Percentiles rank a stretch among this genome's conserved stretches.
Evolutionary conservation across 1,140 invertebrate species (phyloP).

Genomic region (Heliconius melpomene): DNA sequence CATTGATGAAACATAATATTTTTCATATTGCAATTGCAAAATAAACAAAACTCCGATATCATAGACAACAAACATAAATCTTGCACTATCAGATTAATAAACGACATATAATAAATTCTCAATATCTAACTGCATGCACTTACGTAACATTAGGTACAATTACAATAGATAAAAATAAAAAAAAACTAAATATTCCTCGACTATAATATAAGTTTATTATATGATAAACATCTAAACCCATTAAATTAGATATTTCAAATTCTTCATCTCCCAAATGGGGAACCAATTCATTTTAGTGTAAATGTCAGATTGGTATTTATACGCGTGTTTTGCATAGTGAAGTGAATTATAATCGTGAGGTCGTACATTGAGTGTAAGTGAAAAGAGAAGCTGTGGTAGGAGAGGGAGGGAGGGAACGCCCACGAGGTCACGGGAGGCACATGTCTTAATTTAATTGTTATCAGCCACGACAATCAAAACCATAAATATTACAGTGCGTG

Average conservation of each 20-base stretch:
- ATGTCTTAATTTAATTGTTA: conserved; percentile 70
- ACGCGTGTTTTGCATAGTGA: conserved; percentile 38
- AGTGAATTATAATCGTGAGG: conserved; percentile 16
- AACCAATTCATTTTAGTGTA: conserved; percentile 35
- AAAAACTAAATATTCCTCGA: conserved; percentile 11
- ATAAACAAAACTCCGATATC: neutral
- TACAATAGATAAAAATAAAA: conserved; percentile 21
- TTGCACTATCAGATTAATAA: neutral
- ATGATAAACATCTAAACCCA: conserved; percentile 37
- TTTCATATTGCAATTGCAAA: neutral
- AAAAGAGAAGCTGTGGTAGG: conserved; percentile 32
- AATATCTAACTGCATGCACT: neutral
- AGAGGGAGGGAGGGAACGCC: conserved; percentile 30
- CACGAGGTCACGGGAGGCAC: conserved; percentile 51
- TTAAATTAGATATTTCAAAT: conserved; percentile 39
- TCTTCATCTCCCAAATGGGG: conserved; percentile 28
- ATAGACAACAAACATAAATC: neutral
- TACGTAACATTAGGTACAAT: neutral
- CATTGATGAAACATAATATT: neutral
- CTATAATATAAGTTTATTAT: conserved; percentile 33
- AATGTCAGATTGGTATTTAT: conserved; percentile 40
- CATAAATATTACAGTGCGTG: conserved; percentile 46
- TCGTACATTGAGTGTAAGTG: neutral
- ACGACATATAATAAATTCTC: conserved; percentile 9
- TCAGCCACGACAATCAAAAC: conserved; percentile 63